Base-by-base conservation (phyloP, 2,113 vertebrate genomes). In the Oreotrochilus melanogaster region DNA sequence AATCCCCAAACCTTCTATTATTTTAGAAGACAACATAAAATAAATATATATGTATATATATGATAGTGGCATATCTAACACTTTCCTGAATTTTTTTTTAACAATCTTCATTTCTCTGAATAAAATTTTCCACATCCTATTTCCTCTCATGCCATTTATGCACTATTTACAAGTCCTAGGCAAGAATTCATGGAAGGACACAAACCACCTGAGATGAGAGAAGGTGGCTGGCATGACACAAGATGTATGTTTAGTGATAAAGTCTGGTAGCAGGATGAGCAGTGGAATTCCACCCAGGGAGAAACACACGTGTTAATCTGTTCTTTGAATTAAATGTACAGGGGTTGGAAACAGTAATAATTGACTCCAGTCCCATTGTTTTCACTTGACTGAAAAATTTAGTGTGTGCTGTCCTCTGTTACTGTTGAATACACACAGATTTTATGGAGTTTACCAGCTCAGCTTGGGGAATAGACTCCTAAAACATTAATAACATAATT, bases 1-100 rank as follows among this genome's bases (percentile, higher is more conserved):
- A 61, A 0, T 10, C 0, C 1, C 18, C 4, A 73, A 74, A 0
- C 2, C 18, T 74, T 64, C 7, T 71, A 6, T 58, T 74, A 21
- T 69, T 30, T 1, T 27, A 48, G 35, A 21, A 8, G 35, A 31
- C 14, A 67, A 18, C 7, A 81, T 37, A 37, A 39, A 11, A 39
- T 39, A 39, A 11, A 39, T 12, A 39, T 12, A 39, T 39, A 10
- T 39, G 10, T 39, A 39, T 39, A 39, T 39, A 39, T 39, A 39
- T 39, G 39, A 39, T 39, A 39, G 39, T 39, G 39, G 39, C 39
- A 39, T 39, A 39, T 39, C 39, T 39, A 39, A 39, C 39, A 9
- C 37, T 37, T 37, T 37, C 37, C 37, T n/a, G n/a, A n/a, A n/a
- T n/a, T 14, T 27, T 1, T 27, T 74, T 33, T 18, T 12, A 30